Percentiles rank a stretch among this genome's conserved stretches.
Evolutionary conservation across 2,113 vertebrate species (phyloP).

Genomic region (Arizona elegans): DNA sequence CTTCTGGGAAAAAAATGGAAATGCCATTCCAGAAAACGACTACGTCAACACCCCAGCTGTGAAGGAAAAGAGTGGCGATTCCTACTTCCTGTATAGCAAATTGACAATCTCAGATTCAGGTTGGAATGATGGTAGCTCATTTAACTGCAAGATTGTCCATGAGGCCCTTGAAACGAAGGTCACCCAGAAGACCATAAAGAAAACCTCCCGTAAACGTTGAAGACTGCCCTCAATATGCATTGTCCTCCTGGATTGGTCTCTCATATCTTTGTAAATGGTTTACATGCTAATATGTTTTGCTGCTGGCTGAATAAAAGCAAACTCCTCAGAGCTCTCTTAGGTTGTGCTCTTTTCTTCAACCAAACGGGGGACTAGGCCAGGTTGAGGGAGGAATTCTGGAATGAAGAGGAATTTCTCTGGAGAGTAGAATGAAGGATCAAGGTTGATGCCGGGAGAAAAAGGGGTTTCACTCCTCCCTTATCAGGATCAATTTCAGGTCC

Average conservation of each 20-base stretch:
- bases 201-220: neutral
- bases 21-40: neutral
- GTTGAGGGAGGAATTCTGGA: neutral
- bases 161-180: accelerated
- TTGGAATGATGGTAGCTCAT: accelerated
- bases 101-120: neutral
- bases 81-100: neutral
- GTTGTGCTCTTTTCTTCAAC: neutral
- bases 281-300: neutral
- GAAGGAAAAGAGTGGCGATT: neutral
- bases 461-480: neutral
- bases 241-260: neutral
- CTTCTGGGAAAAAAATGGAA: neutral
- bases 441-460: neutral
- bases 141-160: neutral
- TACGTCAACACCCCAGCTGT: neutral
- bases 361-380: neutral
- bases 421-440: neutral
- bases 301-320: neutral
- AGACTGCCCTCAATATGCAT: neutral
- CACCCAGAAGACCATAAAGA: neutral
- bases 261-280: neutral
- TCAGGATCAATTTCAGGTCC: neutral
- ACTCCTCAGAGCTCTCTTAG: neutral
- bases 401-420: neutral